phyloP scores from a whole-genome alignment of 2,888 invertebrate species.

The Amphipyra tragopoginis region DNA sequence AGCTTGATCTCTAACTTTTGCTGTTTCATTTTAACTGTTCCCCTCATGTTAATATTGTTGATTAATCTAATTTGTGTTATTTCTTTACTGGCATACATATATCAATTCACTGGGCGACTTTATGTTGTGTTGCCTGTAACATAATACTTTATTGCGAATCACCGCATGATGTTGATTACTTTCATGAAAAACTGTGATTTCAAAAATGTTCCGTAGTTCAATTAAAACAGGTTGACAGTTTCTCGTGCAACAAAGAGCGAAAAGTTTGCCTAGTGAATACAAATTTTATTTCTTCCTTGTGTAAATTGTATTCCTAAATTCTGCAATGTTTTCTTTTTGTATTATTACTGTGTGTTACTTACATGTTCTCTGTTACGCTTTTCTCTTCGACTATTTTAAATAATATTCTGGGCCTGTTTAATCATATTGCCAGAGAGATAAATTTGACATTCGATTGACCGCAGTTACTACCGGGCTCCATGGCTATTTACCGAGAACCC shows the following conservation, averaged over 20 bases:
- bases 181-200: background rate
- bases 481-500: too few relatives aligned
- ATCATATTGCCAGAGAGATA: too few relatives aligned
- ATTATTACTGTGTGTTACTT: background rate
- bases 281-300: background rate
- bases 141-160: background rate
- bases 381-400: background rate
- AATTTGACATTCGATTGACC: too few relatives aligned
- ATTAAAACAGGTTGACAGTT: background rate
- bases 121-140: background rate
- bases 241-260: too few relatives aligned
- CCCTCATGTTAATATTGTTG: slow-evolving; percentile 18
- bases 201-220: too few relatives aligned
- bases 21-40: slow-evolving; percentile 34
- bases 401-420: slow-evolving; percentile 35
- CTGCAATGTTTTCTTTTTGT: slow-evolving; percentile 13
- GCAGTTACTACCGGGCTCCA: too few relatives aligned
- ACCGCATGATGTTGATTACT: background rate
- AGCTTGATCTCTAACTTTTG: background rate
- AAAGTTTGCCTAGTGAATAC: slow-evolving; percentile 5
- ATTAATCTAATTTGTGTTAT: background rate
- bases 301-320: slow-evolving; percentile 12
- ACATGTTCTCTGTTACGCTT: slow-evolving; percentile 4
- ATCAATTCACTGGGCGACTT: background rate
- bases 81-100: background rate